Evolutionary conservation across 1,140 invertebrate species (phyloP), one percentile per base, ranked within the genome.

Genomic region (Ruditapes philippinarum): DNA sequence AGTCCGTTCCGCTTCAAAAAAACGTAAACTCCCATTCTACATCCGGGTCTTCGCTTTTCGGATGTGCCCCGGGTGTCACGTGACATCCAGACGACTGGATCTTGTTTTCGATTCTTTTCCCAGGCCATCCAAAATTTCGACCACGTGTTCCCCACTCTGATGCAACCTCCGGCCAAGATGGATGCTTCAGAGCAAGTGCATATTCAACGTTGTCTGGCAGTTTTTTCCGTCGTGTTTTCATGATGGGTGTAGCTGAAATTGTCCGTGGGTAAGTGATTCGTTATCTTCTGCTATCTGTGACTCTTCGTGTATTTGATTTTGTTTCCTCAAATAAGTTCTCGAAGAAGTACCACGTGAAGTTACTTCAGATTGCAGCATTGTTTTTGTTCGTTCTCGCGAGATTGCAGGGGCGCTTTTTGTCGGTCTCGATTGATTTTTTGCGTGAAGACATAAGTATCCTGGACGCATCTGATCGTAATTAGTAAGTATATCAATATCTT

Each of bases 11-110:
- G 86, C 86, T 73, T 88, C 57, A 49, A 62, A 88, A n/a, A 42
- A 88, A 88, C 22, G 74, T 88, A 28, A 70, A 88, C 40, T 70
- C 78, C 86, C 86, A 88, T 57, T 88, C 86, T n/a, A 88, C n/a
- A n/a, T 88, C 86, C 4, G 86, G 86, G 17, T 88, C 86, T 1
- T 80, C 42, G 40, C 86, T 88, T 28, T 80, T 70, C 31, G 74
- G 78, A 73, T 88, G 76, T 1, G 86, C 57, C 25, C 86, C 78
- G 14, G 86, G 86, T 4, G 86, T 88, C 86, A 88, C 86, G 86
- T 88, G 86, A 81, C 86, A 88, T 22, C 78, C 78, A 19, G 19
- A 14, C 14, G 86, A 42, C 42, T 68, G 38, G 25, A 88, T 81
- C 57, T 88, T 88, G 45, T 80, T 88, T 40, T 88, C 86, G 5